Percentiles rank a stretch among this genome's conserved stretches.
phyloP scores from a whole-genome alignment of 2,888 invertebrate genomes.

The Tryphoninae sp. region DNA sequence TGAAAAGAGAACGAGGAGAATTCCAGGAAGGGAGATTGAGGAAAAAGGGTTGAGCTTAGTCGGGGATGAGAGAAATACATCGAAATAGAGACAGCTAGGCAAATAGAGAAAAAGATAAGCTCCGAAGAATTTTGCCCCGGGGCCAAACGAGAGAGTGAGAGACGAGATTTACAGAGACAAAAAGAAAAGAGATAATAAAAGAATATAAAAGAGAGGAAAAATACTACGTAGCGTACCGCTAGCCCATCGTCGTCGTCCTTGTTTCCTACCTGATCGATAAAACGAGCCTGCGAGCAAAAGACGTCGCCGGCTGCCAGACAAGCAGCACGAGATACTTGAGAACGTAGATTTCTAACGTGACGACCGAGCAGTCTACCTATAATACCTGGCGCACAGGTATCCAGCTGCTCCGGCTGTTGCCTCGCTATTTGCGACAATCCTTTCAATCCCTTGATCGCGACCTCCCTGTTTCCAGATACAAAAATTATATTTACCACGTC shows the following conservation, averaged over 20 bases:
- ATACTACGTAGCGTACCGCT: slow-evolving; percentile 3
- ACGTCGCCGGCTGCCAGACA: slow-evolving; percentile 92
- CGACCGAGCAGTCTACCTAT: slow-evolving; percentile 87
- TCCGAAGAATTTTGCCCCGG: slow-evolving; percentile 44
- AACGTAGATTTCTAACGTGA: slow-evolving; percentile 94
- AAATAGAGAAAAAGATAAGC: slow-evolving; percentile 55
- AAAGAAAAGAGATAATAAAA: neutral
- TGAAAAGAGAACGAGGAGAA: neutral
- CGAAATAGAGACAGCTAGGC: slow-evolving; percentile 31
- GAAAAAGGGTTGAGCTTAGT: slow-evolving; percentile 28
- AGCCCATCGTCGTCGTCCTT: slow-evolving; percentile 37
- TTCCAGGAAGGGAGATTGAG: slow-evolving; percentile 19
- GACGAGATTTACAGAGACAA: slow-evolving; percentile 1
- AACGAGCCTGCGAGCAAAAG: slow-evolving; percentile 84
- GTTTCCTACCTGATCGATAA: slow-evolving; percentile 76
- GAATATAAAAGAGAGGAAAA: neutral
- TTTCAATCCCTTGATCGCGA: slow-evolving; percentile 88
- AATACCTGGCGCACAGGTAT: slow-evolving; percentile 86
- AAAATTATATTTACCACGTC: slow-evolving; percentile 1
- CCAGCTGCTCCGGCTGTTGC: slow-evolving; percentile 85
- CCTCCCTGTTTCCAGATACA: slow-evolving; percentile 83
- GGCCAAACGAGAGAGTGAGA: slow-evolving; percentile 9
- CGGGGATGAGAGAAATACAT: slow-evolving; percentile 26
- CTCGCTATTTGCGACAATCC: slow-evolving; percentile 87
- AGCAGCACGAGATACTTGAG: slow-evolving; percentile 95